A percentile compares a stretch with the other conserved stretches of the same genome.
phyloP scores from a whole-genome alignment of 2,888 invertebrate genomes.

The Melanotus villosus region DNA sequence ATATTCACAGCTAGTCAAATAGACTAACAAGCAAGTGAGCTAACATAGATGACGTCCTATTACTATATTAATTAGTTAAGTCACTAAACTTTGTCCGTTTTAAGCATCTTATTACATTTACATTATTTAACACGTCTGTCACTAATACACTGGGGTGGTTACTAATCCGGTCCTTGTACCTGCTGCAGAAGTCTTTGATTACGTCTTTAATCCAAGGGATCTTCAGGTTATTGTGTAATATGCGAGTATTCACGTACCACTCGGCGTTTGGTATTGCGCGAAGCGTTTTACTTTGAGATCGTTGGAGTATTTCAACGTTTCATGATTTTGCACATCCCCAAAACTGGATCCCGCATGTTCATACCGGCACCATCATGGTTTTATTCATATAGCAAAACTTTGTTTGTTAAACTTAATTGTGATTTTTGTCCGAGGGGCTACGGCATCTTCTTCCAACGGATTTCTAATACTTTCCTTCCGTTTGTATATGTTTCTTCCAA shows the following conservation, averaged over 20 bases:
- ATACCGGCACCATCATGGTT: neutral
- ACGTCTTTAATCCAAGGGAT: neutral
- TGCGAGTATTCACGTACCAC: slow-evolving; percentile 17
- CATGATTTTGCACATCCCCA: slow-evolving; percentile 15
- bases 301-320: slow-evolving; percentile 1
- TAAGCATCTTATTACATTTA: neutral
- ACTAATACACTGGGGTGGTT: neutral
- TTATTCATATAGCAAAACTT: neutral
- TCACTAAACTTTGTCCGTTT: slow-evolving; percentile 6
- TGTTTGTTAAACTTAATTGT: neutral
- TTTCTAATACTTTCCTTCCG: neutral
- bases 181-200: neutral
- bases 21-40: neutral
- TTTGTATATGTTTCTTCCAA: neutral
- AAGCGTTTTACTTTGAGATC: slow-evolving; percentile 16
- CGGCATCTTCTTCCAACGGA: neutral
- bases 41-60: neutral
- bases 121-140: neutral
- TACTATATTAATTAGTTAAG: neutral
- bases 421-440: neutral
- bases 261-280: slow-evolving; percentile 9
- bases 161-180: neutral
- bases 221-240: neutral
- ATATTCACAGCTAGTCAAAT: neutral
- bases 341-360: slow-evolving; percentile 3